phyloP scores from a whole-genome alignment of 2,797 vertebrate species.

The Poeciliopsis turneri region DNA sequence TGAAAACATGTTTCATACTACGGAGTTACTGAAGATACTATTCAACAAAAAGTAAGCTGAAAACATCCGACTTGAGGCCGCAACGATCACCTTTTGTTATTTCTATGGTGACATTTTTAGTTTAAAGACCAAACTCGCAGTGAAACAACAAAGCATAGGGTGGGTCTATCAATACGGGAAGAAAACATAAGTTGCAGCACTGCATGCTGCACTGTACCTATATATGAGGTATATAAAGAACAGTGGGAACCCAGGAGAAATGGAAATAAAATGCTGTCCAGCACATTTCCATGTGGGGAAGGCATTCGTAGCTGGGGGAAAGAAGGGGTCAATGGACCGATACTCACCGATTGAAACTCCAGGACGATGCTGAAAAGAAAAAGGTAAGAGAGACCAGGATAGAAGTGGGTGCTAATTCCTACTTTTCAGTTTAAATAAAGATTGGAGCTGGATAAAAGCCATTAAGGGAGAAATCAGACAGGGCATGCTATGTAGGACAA shows the following conservation, averaged over 20 bases:
- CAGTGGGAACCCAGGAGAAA: slow-evolving; percentile 23
- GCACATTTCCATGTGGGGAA: slow-evolving; percentile 56
- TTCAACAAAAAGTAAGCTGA: background rate
- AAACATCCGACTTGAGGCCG: background rate
- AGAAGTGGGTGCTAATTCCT: slow-evolving; percentile 85
- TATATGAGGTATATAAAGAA: slow-evolving; percentile 22
- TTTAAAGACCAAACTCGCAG: slow-evolving; percentile 19
- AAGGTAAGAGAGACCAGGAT: slow-evolving; percentile 70
- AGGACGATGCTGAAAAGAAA: slow-evolving; percentile 70
- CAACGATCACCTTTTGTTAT: slow-evolving; percentile 1
- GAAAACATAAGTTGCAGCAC: slow-evolving; percentile 2
- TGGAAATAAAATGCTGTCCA: slow-evolving; percentile 39
- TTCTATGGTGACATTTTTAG: slow-evolving; percentile 30
- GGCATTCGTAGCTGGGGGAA: slow-evolving; percentile 48
- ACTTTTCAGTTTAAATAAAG: slow-evolving; percentile 90
- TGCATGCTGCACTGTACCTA: background rate
- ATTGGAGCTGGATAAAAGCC: slow-evolving; percentile 88
- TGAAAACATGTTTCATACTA: no score
- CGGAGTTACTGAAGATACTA: background rate
- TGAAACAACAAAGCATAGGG: slow-evolving; percentile 10
- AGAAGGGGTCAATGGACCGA: slow-evolving; percentile 55
- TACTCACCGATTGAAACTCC: slow-evolving; percentile 61
- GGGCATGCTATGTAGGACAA: slow-evolving; percentile 87
- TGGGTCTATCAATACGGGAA: background rate
- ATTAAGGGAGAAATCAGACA: slow-evolving; percentile 89